Evolutionary conservation across 2,888 invertebrate species (phyloP).

Genomic region (Aphidoletes aphidimyza): DNA sequence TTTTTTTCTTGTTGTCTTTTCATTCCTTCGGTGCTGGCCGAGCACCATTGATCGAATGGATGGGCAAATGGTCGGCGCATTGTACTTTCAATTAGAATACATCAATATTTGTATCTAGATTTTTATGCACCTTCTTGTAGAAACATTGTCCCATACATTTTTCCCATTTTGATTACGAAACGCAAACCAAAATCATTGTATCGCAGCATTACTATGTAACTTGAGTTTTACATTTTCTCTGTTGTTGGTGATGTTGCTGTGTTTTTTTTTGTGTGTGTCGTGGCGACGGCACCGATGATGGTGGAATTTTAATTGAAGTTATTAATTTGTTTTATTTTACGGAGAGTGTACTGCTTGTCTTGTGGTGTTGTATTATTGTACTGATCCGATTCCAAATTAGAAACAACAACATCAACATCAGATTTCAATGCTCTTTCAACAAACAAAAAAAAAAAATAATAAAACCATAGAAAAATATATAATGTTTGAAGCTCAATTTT

Average conservation of each 20-base stretch:
- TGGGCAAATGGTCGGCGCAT: neutral
- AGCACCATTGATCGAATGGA: neutral
- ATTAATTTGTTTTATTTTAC: slow-evolving; percentile 22
- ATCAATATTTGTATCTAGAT: slow-evolving; percentile 51
- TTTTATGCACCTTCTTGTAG: neutral
- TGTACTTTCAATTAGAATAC: slow-evolving; percentile 50
- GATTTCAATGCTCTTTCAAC: neutral
- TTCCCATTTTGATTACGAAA: neutral
- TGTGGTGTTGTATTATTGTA: neutral
- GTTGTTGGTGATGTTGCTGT: too few relatives aligned
- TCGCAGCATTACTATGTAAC: neutral
- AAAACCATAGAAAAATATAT: neutral
- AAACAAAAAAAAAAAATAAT: neutral
- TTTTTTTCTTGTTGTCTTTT: neutral
- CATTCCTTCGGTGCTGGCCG: neutral
- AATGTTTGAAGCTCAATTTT: neutral
- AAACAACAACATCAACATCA: neutral
- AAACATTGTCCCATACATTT: neutral
- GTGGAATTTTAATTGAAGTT: slow-evolving; percentile 31
- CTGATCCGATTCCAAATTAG: slow-evolving; percentile 16
- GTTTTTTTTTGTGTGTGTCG: too few relatives aligned
- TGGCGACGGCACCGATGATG: too few relatives aligned
- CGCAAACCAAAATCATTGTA: neutral
- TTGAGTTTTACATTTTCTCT: too few relatives aligned
- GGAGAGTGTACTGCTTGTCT: neutral